These are phyloP conservation scores for Lerema accius DNA, from an alignment of 1,140 invertebrate species.

Conservation along the genomic window DNA sequence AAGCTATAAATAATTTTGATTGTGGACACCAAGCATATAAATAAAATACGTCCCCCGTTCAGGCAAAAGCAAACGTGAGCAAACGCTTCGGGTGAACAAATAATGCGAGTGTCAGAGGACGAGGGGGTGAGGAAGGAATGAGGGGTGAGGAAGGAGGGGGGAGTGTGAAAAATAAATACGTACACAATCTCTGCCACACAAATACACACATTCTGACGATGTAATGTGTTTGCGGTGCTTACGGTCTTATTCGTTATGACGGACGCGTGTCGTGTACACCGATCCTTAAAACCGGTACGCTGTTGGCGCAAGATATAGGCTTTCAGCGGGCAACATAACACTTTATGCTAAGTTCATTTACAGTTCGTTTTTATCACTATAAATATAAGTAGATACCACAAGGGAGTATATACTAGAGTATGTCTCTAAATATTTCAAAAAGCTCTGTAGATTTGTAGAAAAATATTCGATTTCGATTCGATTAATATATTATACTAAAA, in stretches of 20 bases:
- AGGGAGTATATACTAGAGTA: no score
- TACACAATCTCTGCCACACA: conserved; percentile 63
- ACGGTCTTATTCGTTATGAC: conserved; percentile 50
- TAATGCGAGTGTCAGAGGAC: conserved; percentile 56
- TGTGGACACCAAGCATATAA: conserved; percentile 60
- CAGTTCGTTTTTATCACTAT: no score
- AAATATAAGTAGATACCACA: no score
- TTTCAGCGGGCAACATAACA: background rate
- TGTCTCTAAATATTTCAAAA: no score
- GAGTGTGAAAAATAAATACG: conserved; percentile 66
- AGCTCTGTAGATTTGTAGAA: no score
- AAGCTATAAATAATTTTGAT: conserved; percentile 73
- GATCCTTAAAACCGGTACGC: conserved; percentile 42
- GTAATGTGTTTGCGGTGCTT: conserved; percentile 69
- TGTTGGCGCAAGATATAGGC: conserved; percentile 20
- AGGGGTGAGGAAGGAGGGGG: no score
- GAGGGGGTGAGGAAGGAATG: no score
- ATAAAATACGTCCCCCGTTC: conserved; percentile 60
- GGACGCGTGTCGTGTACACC: conserved; percentile 42
- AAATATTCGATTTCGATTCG: no score
- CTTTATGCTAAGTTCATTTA: no score
- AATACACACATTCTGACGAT: conserved; percentile 62
- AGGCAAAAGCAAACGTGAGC: conserved; percentile 53
- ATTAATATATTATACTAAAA: no score
- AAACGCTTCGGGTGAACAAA: conserved; percentile 58